Percentiles rank a stretch among this genome's conserved stretches.
These are phyloP conservation scores for Sarcophaga subvicina DNA, from an alignment of 2,888 invertebrate species.

Conservation along the genomic window DNA sequence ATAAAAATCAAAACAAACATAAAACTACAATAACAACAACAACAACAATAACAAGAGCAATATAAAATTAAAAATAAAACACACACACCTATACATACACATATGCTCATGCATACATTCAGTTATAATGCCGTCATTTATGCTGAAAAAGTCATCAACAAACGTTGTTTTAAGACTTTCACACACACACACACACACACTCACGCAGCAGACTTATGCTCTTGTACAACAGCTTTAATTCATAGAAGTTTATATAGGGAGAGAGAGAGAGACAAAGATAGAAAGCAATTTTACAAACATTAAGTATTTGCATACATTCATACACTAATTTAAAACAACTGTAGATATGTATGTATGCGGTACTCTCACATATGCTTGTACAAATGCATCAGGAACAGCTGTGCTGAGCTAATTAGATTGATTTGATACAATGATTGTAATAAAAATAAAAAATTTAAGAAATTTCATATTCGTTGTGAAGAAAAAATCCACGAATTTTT, in stretches of 20 bases:
- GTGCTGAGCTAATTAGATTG: too few species aligned
- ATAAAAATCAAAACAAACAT: too few species aligned
- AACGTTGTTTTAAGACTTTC: constrained; percentile 15
- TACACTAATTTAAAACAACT: constrained; percentile 18
- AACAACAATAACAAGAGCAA: constrained; percentile 29
- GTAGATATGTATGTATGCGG: neutral
- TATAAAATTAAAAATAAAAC: constrained; percentile 32
- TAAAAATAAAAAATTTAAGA: too few species aligned
- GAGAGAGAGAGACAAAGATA: too few species aligned
- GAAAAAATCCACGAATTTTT: too few species aligned
- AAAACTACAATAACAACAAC: constrained; percentile 2
- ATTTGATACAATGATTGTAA: too few species aligned
- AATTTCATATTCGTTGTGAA: too few species aligned
- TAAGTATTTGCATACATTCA: constrained; percentile 52
- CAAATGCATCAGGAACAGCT: too few species aligned
- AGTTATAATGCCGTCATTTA: constrained; percentile 24
- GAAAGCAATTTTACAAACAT: constrained; percentile 19
- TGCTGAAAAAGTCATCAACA: constrained; percentile 50
- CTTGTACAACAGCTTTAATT: neutral
- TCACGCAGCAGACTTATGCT: neutral
- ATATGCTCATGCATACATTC: neutral
- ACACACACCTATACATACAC: neutral
- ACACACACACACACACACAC: neutral
- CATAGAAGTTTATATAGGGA: neutral
- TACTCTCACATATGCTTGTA: neutral